Percentiles rank a stretch among this genome's conserved stretches.
These are phyloP conservation scores for Pyrocoelia pectoralis DNA, from an alignment of 2,888 invertebrate genomes.

Conservation along the genomic window DNA sequence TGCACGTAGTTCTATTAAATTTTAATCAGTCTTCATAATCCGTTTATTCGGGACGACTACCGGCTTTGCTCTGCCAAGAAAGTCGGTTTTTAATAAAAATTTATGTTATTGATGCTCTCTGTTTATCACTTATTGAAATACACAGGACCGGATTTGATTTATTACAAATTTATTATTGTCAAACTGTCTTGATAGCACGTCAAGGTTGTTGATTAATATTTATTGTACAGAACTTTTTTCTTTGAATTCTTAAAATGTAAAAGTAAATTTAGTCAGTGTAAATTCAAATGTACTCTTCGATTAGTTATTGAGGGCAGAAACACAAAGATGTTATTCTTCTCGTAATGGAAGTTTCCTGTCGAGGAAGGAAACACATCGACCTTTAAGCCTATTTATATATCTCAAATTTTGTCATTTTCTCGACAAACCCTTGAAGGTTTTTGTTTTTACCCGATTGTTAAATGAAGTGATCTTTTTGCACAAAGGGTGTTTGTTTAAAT, in stretches of 20 bases:
- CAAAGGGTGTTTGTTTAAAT: no score
- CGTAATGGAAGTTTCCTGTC: no score
- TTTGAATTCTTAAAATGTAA: not conserved
- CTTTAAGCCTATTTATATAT: no score
- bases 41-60: slow-evolving; percentile 14
- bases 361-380: no score
- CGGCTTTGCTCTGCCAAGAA: slow-evolving; percentile 22
- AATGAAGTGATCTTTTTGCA: no score
- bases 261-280: not conserved
- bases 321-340: no score
- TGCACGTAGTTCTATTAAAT: slow-evolving; percentile 12
- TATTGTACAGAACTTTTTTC: not conserved
- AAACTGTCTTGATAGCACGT: not conserved
- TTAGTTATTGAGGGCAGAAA: no score
- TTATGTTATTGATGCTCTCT: slow-evolving; percentile 28
- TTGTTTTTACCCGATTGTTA: no score
- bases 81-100: slow-evolving; percentile 27
- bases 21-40: not conserved
- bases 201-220: not conserved
- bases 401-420: no score
- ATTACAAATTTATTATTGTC: not conserved
- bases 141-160: slow-evolving; percentile 24
- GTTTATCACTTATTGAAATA: slow-evolving; percentile 14
- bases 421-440: no score
- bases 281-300: no score